phyloP scores from a whole-genome alignment of 1,140 invertebrate species.

The Trichoplusia ni region DNA sequence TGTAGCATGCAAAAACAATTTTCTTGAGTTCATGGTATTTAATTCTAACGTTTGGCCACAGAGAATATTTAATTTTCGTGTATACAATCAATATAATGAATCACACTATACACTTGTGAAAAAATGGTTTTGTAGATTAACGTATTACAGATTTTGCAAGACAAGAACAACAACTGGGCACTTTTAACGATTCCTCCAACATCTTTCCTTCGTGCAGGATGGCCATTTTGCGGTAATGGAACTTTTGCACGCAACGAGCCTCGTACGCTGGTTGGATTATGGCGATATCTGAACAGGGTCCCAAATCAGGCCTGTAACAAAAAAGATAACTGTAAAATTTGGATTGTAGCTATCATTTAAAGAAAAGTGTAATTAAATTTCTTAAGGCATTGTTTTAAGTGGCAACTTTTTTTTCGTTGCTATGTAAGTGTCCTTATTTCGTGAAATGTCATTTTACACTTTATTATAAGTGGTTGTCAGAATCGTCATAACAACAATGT shows the following conservation, averaged over 20 bases:
- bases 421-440: no score
- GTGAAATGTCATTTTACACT: no score
- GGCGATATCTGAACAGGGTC: conserved; percentile 64
- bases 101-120: not conserved
- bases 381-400: no score
- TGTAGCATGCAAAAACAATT: no score
- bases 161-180: conserved; percentile 86
- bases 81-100: conserved; percentile 5
- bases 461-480: no score
- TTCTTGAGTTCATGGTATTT: no score
- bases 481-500: no score
- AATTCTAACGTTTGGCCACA: no score
- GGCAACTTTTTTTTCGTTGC: no score
- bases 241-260: conserved; percentile 84
- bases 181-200: conserved; percentile 78
- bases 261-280: conserved; percentile 77
- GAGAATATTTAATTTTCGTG: no score
- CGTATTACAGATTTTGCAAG: conserved; percentile 31
- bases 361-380: no score
- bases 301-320: conserved; percentile 60
- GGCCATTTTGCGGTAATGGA: conserved; percentile 81
- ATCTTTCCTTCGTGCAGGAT: conserved; percentile 72
- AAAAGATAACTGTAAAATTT: not conserved
- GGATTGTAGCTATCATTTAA: no score
- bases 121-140: not conserved